A percentile compares a stretch with the other conserved stretches of the same genome.
These are phyloP conservation scores for Pedicia rivosa DNA, from an alignment of 2,888 invertebrate genomes.

Conservation along the genomic window DNA sequence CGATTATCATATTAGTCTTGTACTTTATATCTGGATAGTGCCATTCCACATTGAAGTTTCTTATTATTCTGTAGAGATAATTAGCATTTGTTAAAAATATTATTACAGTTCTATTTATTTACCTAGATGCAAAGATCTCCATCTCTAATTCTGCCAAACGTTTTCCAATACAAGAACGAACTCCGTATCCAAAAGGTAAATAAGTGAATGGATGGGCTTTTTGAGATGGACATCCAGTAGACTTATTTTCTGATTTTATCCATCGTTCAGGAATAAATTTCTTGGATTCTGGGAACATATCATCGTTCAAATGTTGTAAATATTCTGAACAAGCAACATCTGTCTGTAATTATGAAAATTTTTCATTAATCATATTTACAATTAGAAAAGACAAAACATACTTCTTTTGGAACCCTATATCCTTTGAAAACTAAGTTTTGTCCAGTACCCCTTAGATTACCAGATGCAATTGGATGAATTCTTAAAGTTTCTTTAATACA, in stretches of 20 bases:
- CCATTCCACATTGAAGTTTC: no score
- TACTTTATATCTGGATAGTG: no score
- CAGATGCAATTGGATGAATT: slow-evolving; percentile 41
- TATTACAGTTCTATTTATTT: no score
- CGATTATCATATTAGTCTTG: no score
- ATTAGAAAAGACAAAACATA: no score
- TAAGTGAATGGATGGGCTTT: slow-evolving; percentile 21
- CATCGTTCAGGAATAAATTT: slow-evolving; percentile 56
- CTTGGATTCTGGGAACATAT: slow-evolving; percentile 39
- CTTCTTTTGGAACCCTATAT: slow-evolving; percentile 43
- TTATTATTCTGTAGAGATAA: no score
- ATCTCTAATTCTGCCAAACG: slow-evolving; percentile 4
- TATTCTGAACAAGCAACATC: slow-evolving; percentile 37
- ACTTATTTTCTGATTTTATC: slow-evolving; percentile 21
- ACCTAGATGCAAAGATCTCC: neutral
- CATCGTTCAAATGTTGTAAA: slow-evolving; percentile 39
- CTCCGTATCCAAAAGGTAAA: slow-evolving; percentile 17
- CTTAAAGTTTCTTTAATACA: slow-evolving; percentile 59
- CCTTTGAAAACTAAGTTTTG: slow-evolving; percentile 44
- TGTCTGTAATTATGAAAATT: slow-evolving; percentile 22
- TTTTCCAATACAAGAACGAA: neutral
- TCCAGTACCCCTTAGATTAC: slow-evolving; percentile 35
- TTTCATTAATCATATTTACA: no score
- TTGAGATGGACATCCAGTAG: slow-evolving; percentile 10
- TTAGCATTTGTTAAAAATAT: no score